Evolutionary conservation across 2,888 invertebrate species (phyloP), one percentile per base, ranked within the genome.

Genomic region (Mimachlamys varia): DNA sequence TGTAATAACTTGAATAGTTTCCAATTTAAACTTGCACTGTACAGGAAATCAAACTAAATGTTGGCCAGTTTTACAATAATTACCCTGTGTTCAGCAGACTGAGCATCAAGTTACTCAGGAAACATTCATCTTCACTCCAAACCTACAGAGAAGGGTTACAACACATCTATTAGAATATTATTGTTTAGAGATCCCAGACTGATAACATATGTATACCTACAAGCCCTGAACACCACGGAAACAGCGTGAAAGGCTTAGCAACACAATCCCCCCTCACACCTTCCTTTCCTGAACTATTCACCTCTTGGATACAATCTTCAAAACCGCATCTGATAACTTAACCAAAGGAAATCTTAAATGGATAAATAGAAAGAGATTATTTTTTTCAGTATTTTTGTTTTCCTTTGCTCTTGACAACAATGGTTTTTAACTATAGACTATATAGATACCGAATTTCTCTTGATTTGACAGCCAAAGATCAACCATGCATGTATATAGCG

Each of bases 1-100:
- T 76, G 76, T 76, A 27, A 76, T 76, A 76, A 76, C 76, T 76
- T 76, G 76, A 76, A 76, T 76, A 76, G 76, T 76, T 76, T 76
- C 76, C 76, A 76, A 76, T 76, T 76, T 76, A 76, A n/a, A 76
- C 33, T 76, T 76, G 1, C 76, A 76, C 22, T 76, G 76, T 76
- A 27, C 76, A 76, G 76, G 76, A 76, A 76, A 33, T 76, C 76
- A 19, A 76, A 76, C 76, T 76, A 33, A 33, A 76, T 13, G 76
- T 76, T 33, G 76, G 76, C 76, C 76, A 76, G 76, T 27, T 33
- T 33, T 76, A 27, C 27, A 76, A 27, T 76, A 76, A 76, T 76
- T 76, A 76, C 27, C 33, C 33, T 76, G 27, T 33, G 4, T n/a
- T n/a, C n/a, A n/a, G n/a, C 33, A 33, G 76, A 0, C 10, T 15